Evolutionary conservation across 2,113 vertebrate species (phyloP).

Genomic region (Syngnathoides biaculeatus): DNA sequence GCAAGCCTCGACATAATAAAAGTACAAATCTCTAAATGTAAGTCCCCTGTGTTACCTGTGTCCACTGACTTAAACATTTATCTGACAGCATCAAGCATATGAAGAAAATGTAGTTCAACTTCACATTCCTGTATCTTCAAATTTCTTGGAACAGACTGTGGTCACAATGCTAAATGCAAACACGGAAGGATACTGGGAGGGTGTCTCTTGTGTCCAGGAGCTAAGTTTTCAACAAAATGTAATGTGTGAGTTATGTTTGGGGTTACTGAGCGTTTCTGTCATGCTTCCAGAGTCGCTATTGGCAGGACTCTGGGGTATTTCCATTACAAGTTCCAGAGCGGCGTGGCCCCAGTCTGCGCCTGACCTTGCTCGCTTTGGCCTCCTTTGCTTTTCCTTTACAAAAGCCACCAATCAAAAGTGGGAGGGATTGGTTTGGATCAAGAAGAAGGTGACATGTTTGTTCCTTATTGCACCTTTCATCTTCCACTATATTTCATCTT

Average conservation of each 20-base stretch:
- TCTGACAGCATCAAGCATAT: neutral
- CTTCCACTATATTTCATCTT: no score
- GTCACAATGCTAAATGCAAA: neutral
- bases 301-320: neutral
- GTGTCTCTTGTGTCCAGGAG: neutral
- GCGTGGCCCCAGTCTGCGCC: no score
- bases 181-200: neutral
- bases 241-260: neutral
- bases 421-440: no score
- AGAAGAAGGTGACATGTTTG: no score
- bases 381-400: no score
- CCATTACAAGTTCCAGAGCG: no score
- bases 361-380: no score
- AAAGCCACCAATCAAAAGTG: no score
- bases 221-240: neutral
- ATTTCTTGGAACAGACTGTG: neutral
- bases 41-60: neutral
- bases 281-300: neutral
- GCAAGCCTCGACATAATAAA: neutral
- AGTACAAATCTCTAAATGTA: neutral
- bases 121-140: neutral
- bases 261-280: neutral
- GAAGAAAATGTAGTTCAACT: neutral
- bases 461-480: no score
- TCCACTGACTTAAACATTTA: neutral